phyloP scores from a whole-genome alignment of 1,140 invertebrate species.

The Drosophila bocqueti region DNA sequence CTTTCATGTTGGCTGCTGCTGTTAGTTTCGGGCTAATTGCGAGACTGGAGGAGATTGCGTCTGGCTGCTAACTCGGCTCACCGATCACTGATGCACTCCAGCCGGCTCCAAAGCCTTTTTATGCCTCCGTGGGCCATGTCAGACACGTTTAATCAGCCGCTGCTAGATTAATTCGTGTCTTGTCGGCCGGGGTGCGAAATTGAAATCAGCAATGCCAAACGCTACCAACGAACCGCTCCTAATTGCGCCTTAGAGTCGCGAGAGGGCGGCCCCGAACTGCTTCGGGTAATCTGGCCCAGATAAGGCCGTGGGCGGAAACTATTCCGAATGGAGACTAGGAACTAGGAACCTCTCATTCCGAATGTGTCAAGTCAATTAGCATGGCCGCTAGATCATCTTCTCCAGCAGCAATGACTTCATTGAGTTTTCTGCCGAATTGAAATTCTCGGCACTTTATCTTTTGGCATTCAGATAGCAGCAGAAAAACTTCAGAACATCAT shows the following conservation, averaged over 20 bases:
- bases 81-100: constrained; percentile 61
- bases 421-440: constrained; percentile 46
- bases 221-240: constrained; percentile 35
- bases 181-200: constrained; percentile 48
- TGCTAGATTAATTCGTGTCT: constrained; percentile 74
- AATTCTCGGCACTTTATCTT: constrained; percentile 44
- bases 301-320: constrained; percentile 31
- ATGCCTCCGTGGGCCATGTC: constrained; percentile 46
- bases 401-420: constrained; percentile 42
- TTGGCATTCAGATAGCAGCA: constrained; percentile 23
- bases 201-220: constrained; percentile 56
- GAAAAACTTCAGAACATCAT: constrained; percentile 5
- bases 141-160: constrained; percentile 63
- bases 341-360: constrained; percentile 33
- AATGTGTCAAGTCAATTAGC: constrained; percentile 39
- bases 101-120: constrained; percentile 55
- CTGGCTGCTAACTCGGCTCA: constrained; percentile 52
- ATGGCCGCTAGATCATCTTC: constrained; percentile 42
- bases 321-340: constrained; percentile 21
- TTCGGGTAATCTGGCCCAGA: constrained; percentile 26
- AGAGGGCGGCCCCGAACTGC: constrained; percentile 8
- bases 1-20: constrained; percentile 53
- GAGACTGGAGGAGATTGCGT: constrained; percentile 34
- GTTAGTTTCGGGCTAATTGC: constrained; percentile 15
- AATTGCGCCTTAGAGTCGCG: constrained; percentile 45